Conservation (phyloP, 2,797 vertebrate genomes). For the Phrynocephalus vlangalii region DNA sequence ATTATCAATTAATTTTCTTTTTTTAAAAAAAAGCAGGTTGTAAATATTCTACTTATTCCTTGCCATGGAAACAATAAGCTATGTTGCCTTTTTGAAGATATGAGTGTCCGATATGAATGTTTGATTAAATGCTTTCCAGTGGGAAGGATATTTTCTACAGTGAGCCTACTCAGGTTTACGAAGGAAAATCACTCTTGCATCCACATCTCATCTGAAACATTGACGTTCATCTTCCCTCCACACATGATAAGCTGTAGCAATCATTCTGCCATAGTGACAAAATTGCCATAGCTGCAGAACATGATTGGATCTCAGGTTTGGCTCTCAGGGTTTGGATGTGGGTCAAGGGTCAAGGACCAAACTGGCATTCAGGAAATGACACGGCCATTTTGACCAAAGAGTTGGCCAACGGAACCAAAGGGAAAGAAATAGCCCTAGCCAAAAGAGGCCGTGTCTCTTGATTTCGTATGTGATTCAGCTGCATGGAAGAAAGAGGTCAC, state of each 20-base stretch:
- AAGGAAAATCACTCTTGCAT: not conserved
- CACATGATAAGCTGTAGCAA: too few species aligned
- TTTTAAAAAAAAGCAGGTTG: not conserved
- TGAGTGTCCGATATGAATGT: not conserved
- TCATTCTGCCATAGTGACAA: too few species aligned
- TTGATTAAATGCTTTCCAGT: not conserved
- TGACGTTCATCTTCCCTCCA: not conserved
- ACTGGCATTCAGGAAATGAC: too few species aligned
- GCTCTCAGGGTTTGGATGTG: too few species aligned
- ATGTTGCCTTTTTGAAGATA: not conserved
- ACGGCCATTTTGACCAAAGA: too few species aligned
- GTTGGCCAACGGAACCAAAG: too few species aligned
- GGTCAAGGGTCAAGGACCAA: too few species aligned
- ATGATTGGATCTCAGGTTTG: too few species aligned
- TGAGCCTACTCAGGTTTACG: not conserved
- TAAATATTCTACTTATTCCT: not conserved
- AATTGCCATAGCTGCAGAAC: too few species aligned
- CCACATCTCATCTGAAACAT: not conserved
- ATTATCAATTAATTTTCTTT: not conserved
- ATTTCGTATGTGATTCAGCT: not conserved
- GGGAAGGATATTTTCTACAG: not conserved
- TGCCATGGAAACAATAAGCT: not conserved
- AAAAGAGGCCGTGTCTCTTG: not conserved
- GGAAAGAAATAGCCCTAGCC: too few species aligned
- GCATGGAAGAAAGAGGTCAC: not conserved